Percentiles rank a stretch among this genome's conserved stretches.
Evolutionary conservation across 1,140 invertebrate species (phyloP).

Genomic region (Sycophila sp.): DNA sequence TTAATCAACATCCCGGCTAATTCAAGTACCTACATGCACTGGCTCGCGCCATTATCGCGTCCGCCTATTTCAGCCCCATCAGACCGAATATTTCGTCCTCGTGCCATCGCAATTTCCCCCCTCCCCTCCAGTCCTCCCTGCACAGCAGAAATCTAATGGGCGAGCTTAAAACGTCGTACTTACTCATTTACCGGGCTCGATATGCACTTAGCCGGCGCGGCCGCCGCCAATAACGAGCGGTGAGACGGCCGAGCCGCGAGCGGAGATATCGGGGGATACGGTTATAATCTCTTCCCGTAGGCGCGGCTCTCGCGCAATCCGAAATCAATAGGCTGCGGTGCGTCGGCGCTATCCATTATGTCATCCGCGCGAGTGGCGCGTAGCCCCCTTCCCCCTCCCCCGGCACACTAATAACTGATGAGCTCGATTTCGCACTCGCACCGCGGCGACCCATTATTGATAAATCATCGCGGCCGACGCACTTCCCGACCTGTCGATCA

Average conservation of each 20-base stretch:
- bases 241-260: background rate
- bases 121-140: no score
- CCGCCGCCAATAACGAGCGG: background rate
- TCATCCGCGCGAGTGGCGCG: background rate
- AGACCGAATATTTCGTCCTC: background rate
- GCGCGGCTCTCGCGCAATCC: background rate
- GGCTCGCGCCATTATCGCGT: background rate
- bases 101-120: no score
- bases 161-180: slow-evolving; percentile 1
- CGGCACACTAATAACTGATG: slow-evolving; percentile 16
- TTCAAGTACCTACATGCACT: no score
- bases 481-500: no score
- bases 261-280: background rate
- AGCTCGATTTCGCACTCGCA: background rate
- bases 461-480: background rate
- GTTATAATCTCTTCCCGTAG: background rate
- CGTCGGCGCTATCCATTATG: slow-evolving; percentile 18
- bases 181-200: slow-evolving; percentile 2
- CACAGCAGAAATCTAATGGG: slow-evolving; percentile 7
- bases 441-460: background rate
- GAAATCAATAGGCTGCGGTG: slow-evolving; percentile 17
- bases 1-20: no score
- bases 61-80: background rate
- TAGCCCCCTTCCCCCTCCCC: no score
- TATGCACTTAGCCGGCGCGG: background rate